Base-by-base conservation (phyloP, 2,888 invertebrate genomes). In the Junonia oenone region DNA sequence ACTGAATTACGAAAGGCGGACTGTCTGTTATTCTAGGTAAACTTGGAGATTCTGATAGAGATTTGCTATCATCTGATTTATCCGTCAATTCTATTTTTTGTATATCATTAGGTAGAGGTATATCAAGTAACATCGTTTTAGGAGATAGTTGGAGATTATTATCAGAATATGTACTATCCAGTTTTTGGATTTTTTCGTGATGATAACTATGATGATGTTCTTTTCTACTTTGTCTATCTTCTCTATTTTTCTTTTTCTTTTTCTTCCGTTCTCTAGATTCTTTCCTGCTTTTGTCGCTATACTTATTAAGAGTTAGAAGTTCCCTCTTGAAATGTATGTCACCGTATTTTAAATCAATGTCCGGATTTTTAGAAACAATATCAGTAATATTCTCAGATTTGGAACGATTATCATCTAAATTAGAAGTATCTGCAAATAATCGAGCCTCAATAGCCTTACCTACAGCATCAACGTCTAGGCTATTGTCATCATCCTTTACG, bases 381-480 rank as follows among this genome's bases (percentile, higher is more conserved):
- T 75, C 69, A 5, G 81, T 76, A 22, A 71, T 67, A n/a, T 71
- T 79, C 48, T 81, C 83, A n/a, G 69, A 62, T 61, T 71, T 79
- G 14, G 78, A 77, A 43, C 80, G 72, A 65, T 77, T 79, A 63
- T 91, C 89, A 63, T 88, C 78, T 55, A 91, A 91, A 46, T 91
- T 90, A 29, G 90, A 81, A 9, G 91, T 91, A 65, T 95, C 93
- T 49, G 94, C 94, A 81, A 95, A 92, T 26, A 96, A 91, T 65
- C 95, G 94, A 2, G 95, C 96, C 83, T 96, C 96, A 46, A 96
- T 91, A 37, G 95, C 95, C 71, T 95, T 94, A 52, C 96, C 95
- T 13, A 95, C 95, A 72, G 95, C 96, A 64, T 94, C 95, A 63
- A 95, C 91, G 71, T 96, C 96, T 55, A 95, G 92, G 69, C 95